These are phyloP conservation scores for Bufotes viridis DNA, from an alignment of 2,797 vertebrate species.

Conservation along the genomic window DNA sequence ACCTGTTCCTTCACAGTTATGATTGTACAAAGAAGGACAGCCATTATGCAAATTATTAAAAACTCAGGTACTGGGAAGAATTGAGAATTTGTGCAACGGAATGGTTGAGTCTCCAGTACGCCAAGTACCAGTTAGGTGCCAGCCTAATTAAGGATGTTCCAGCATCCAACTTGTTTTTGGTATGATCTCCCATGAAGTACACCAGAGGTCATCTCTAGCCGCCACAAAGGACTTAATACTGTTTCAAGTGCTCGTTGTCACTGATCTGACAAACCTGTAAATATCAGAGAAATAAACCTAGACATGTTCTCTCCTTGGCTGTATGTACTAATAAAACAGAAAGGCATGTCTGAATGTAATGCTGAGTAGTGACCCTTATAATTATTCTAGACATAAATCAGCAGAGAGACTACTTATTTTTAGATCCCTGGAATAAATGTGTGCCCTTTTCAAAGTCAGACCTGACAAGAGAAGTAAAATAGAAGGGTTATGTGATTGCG, in stretches of 20 bases:
- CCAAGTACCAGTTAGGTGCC: background rate
- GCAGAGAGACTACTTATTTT: conserved; percentile 46
- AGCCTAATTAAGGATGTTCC: background rate
- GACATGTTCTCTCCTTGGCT: conserved; percentile 39
- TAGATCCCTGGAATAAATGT: conserved; percentile 55
- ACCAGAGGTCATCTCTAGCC: background rate
- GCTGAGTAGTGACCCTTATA: conserved; percentile 45
- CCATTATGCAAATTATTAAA: no score
- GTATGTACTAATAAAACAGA: conserved; percentile 65
- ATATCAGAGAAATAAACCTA: background rate
- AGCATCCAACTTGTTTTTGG: background rate
- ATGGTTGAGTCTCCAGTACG: background rate
- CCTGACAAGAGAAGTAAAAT: conserved; percentile 47
- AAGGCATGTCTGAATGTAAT: conserved; percentile 50
- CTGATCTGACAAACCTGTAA: conserved; percentile 6
- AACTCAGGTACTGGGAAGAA: no score
- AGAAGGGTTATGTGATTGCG: conserved; percentile 55
- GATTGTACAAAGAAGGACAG: no score
- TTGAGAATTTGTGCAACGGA: no score
- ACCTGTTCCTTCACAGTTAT: no score
- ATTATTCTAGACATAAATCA: conserved; percentile 61
- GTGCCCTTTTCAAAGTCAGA: conserved; percentile 58
- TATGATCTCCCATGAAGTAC: background rate
- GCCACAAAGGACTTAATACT: background rate
- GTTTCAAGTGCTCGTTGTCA: background rate